Conservation (phyloP, 2,797 vertebrate genomes). For the Rhabdomys pumilio region DNA sequence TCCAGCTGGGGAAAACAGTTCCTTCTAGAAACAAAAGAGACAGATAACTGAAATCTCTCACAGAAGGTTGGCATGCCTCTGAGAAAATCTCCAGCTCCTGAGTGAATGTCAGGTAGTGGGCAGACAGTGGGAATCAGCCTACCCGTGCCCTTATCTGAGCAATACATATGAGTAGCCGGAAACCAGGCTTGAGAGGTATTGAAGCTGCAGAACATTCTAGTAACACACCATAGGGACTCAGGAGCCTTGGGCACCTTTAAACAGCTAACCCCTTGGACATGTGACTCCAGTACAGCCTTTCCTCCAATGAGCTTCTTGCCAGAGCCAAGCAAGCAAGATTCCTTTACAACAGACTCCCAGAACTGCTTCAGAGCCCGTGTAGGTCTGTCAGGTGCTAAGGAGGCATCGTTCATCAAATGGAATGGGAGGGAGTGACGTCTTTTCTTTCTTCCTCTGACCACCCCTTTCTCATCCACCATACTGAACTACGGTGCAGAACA, state of each 20-base stretch:
- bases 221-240: constrained; percentile 73
- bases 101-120: background rate
- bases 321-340: constrained; percentile 78
- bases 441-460: background rate
- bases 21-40: constrained; percentile 70
- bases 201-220: constrained; percentile 72
- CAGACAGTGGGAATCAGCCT: background rate
- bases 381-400: constrained; percentile 77
- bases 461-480: background rate
- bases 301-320: constrained; percentile 74
- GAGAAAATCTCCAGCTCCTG: background rate
- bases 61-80: background rate
- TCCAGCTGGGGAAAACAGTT: constrained; percentile 62
- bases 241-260: constrained; percentile 80
- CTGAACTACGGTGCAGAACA: rapidly evolving
- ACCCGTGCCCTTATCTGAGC: rapidly evolving
- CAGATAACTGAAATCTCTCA: constrained; percentile 36
- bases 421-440: rapidly evolving
- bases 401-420: background rate
- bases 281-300: constrained; percentile 76
- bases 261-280: constrained; percentile 77
- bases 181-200: background rate
- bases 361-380: constrained; percentile 85
- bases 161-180: background rate
- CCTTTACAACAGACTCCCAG: constrained; percentile 82